A percentile compares a stretch with the other conserved stretches of the same genome.
Evolutionary conservation across 2,113 vertebrate species (phyloP).

Genomic region (Tricholaema leucomelas): DNA sequence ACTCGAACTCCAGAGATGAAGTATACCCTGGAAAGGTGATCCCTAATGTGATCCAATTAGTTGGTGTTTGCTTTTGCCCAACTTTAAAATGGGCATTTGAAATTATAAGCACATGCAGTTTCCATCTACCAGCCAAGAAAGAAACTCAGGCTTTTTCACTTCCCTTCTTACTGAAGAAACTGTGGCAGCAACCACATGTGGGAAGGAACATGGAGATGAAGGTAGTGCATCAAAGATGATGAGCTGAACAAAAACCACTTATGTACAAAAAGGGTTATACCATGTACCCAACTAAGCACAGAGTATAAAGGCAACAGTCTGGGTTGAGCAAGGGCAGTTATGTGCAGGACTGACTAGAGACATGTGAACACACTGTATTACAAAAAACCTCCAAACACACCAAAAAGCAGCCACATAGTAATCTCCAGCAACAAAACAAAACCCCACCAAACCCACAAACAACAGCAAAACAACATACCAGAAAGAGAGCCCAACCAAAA

Average conservation of each 20-base stretch:
- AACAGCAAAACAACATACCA: no score
- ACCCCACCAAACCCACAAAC: no score
- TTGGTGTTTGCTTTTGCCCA: background rate
- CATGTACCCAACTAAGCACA: background rate
- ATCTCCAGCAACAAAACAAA: no score
- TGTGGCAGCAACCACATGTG: background rate
- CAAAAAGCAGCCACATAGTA: no score
- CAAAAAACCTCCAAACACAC: no score
- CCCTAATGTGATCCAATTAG: background rate
- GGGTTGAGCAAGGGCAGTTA: background rate
- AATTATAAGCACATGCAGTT: background rate
- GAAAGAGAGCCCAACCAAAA: no score
- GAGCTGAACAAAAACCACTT: background rate
- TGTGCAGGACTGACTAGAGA: background rate
- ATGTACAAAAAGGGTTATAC: background rate
- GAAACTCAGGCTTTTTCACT: background rate
- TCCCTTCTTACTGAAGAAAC: background rate
- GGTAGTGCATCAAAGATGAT: background rate
- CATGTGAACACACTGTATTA: background rate
- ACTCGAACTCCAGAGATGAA: background rate
- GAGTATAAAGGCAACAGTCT: background rate
- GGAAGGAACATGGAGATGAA: background rate
- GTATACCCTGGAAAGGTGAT: background rate
- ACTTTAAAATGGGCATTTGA: background rate
- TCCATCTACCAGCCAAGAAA: background rate